A percentile compares a stretch with the other conserved stretches of the same genome.
Conservation (phyloP, 1,140 invertebrate species). For the Panulirus ornatus region DNA sequence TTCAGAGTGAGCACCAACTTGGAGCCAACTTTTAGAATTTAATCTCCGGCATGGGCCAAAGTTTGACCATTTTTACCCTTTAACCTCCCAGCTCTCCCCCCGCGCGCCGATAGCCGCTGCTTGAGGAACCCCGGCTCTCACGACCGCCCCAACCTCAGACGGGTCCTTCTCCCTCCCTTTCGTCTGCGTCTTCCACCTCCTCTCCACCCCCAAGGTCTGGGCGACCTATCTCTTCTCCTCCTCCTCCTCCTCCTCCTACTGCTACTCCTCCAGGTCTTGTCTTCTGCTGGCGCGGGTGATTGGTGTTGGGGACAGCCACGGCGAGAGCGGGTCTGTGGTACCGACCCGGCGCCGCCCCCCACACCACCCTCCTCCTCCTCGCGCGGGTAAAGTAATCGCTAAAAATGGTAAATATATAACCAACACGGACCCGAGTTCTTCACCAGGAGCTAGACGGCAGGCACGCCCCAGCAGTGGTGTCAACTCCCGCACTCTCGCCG, state of each 20-base stretch:
- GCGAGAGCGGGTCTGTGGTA: conserved; percentile 33
- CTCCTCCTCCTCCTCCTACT: not conserved
- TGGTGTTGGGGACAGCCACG: not conserved
- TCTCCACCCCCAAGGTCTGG: not conserved
- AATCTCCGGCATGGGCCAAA: conserved; percentile 73
- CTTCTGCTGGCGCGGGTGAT: too few species aligned
- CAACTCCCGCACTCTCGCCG: conserved; percentile 42
- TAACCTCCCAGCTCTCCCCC: conserved; percentile 59
- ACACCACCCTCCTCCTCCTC: too few species aligned
- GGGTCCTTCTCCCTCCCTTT: not conserved
- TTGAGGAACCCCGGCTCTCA: conserved; percentile 3
- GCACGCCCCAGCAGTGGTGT: conserved; percentile 58
- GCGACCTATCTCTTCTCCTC: not conserved
- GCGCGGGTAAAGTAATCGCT: conserved; percentile 36
- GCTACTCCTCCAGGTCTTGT: not conserved
- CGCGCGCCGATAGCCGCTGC: conserved; percentile 54
- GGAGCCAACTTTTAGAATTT: conserved; percentile 72
- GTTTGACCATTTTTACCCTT: conserved; percentile 72
- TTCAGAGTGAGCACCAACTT: conserved; percentile 73
- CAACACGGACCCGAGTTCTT: conserved; percentile 53
- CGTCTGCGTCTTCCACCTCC: conserved; percentile 18
- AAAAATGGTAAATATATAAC: conserved; percentile 59
- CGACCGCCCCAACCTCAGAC: conserved; percentile 14
- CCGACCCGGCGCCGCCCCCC: not conserved
- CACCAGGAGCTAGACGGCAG: conserved; percentile 23